Evolutionary conservation across 92 coral and sea anemone genomes (phyloP).

Genomic region (Porites evermanni): DNA sequence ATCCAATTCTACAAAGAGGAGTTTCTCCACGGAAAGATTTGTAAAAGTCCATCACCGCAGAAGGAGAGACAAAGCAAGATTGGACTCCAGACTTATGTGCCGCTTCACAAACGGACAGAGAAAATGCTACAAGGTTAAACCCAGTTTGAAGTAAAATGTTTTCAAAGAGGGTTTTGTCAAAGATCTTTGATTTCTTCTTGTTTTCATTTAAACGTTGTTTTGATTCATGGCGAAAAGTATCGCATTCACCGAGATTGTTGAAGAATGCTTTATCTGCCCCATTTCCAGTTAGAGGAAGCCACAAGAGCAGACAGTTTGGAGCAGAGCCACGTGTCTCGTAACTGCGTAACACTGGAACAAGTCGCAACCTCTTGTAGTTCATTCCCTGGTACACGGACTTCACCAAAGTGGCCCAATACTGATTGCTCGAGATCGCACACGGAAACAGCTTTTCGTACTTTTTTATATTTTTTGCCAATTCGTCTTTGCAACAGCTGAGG

Average conservation of each 20-base stretch:
- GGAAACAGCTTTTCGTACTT: slow-evolving; percentile 74
- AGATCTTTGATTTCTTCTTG: background rate
- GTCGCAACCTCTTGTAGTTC: slow-evolving; percentile 34
- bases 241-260: slow-evolving; percentile 18
- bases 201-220: background rate
- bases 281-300: slow-evolving; percentile 76
- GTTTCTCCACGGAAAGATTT: slow-evolving; percentile 22
- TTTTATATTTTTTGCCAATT: slow-evolving; percentile 2
- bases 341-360: slow-evolving; percentile 71
- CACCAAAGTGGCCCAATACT: slow-evolving; percentile 64
- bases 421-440: slow-evolving; percentile 8
- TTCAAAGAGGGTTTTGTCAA: background rate
- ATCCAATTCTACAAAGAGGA: slow-evolving; percentile 52
- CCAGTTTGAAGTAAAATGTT: slow-evolving; percentile 61
- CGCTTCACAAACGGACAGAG: slow-evolving; percentile 31
- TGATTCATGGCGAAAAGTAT: background rate
- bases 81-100: slow-evolving; percentile 36
- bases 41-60: slow-evolving; percentile 56
- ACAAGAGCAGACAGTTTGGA: slow-evolving; percentile 11
- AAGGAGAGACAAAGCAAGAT: slow-evolving; percentile 41
- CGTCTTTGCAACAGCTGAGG: background rate
- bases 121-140: slow-evolving; percentile 66
- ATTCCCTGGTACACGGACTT: slow-evolving; percentile 72
- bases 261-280: slow-evolving; percentile 70
- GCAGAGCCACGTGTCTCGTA: background rate